These are phyloP conservation scores for Novumbra hubbsi DNA, from an alignment of 2,797 vertebrate genomes.

Conservation along the genomic window DNA sequence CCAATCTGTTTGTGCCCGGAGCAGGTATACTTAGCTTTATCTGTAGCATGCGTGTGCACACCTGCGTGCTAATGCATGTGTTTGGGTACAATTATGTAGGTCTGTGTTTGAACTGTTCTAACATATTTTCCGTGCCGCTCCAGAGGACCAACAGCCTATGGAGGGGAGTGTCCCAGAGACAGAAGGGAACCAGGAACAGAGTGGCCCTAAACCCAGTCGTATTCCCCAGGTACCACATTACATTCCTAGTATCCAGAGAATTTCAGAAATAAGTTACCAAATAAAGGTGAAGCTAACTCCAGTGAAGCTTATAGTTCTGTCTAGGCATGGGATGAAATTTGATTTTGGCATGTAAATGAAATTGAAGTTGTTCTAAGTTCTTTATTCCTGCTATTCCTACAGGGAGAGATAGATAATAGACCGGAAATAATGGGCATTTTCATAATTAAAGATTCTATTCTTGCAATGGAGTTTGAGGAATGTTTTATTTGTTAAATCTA, in stretches of 20 bases:
- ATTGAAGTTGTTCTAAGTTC: too few relatives aligned
- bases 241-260: background rate
- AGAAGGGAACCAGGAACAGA: slow-evolving; percentile 60
- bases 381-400: too few relatives aligned
- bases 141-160: slow-evolving; percentile 76
- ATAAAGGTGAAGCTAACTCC: too few relatives aligned
- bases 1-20: slow-evolving; percentile 81
- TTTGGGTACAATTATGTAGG: background rate
- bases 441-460: too few relatives aligned
- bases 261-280: too few relatives aligned
- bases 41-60: background rate
- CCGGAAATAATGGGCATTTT: too few relatives aligned
- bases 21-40: slow-evolving; percentile 57
- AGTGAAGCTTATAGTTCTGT: too few relatives aligned
- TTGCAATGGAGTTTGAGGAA: too few relatives aligned
- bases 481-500: too few relatives aligned
- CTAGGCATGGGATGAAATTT: too few relatives aligned
- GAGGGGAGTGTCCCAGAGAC: slow-evolving; percentile 74
- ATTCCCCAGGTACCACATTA: slow-evolving; percentile 58
- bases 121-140: slow-evolving; percentile 57
- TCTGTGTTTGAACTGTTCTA: background rate
- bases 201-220: slow-evolving; percentile 56
- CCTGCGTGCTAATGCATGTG: background rate
- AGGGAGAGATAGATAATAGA: too few relatives aligned
- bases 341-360: too few relatives aligned